phyloP scores from a whole-genome alignment of 2,797 vertebrate genomes.

The Poecilia picta region DNA sequence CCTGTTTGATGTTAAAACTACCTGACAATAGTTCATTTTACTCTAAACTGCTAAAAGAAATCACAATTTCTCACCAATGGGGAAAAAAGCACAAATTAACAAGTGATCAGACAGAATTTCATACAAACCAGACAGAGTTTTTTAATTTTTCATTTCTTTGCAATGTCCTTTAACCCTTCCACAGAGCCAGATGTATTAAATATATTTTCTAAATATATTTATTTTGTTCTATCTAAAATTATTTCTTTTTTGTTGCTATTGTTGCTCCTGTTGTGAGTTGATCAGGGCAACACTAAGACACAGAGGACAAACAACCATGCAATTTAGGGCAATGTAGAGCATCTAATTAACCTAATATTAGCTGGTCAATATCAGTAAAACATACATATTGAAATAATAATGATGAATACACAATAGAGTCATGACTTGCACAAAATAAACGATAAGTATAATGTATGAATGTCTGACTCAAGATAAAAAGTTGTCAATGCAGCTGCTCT shows the following conservation, averaged over 20 bases:
- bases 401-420: not conserved
- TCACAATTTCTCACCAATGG: conserved; percentile 9
- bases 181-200: not conserved
- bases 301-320: not conserved
- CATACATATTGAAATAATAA: not conserved
- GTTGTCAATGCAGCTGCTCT: not conserved
- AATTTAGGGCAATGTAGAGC: not conserved
- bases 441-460: not conserved
- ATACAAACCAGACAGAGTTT: not conserved
- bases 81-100: conserved; percentile 4
- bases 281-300: not conserved
- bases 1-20: conserved; percentile 13
- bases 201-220: no score
- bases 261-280: not conserved
- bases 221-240: not conserved
- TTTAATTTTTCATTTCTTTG: not conserved
- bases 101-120: conserved; percentile 5
- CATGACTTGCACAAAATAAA: not conserved
- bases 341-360: not conserved
- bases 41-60: not conserved
- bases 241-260: not conserved
- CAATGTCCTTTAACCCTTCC: not conserved
- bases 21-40: conserved; percentile 22
- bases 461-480: not conserved
- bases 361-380: not conserved